These are phyloP conservation scores for Silvanus unidentatus DNA, from an alignment of 2,888 invertebrate species.

Conservation along the genomic window DNA sequence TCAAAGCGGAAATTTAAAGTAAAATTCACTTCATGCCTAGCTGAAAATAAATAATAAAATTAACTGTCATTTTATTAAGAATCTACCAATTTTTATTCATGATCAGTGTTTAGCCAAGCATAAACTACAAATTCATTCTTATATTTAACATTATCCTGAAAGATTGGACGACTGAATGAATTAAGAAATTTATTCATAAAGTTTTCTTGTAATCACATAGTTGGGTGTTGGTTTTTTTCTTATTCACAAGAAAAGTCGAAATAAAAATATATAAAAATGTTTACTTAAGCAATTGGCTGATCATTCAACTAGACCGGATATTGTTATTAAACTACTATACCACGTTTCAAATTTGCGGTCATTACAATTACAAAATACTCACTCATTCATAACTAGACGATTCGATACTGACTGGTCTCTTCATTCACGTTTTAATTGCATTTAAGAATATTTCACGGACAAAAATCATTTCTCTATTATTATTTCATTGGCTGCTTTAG, in stretches of 20 bases:
- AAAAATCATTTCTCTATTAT: background rate
- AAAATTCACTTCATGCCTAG: conserved; percentile 3
- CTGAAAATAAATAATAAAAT: conserved; percentile 18
- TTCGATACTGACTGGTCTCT: conserved; percentile 13
- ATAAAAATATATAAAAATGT: conserved; percentile 10
- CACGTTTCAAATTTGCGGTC: conserved; percentile 10
- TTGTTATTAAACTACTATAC: conserved; percentile 6
- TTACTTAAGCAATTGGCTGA: conserved; percentile 11
- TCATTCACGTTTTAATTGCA: conserved; percentile 14
- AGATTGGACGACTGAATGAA: background rate
- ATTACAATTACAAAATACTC: conserved; percentile 13
- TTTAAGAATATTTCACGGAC: conserved; percentile 15
- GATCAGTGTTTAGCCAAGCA: conserved; percentile 18
- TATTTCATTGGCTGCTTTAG: background rate
- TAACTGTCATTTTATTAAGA: conserved; percentile 19
- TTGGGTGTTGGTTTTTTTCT: conserved; percentile 5
- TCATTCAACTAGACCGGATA: conserved; percentile 12
- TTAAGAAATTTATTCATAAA: conserved; percentile 14
- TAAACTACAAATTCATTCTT: conserved; percentile 15
- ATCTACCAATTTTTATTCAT: conserved; percentile 19
- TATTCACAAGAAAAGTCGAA: too few species aligned
- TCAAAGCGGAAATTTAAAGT: too few species aligned
- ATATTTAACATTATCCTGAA: background rate
- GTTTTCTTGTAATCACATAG: conserved; percentile 15
- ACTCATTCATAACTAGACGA: conserved; percentile 12